Evolutionary conservation across 2,888 invertebrate genomes (phyloP), one percentile per base, ranked within the genome.

Genomic region (Aplocera efformata): DNA sequence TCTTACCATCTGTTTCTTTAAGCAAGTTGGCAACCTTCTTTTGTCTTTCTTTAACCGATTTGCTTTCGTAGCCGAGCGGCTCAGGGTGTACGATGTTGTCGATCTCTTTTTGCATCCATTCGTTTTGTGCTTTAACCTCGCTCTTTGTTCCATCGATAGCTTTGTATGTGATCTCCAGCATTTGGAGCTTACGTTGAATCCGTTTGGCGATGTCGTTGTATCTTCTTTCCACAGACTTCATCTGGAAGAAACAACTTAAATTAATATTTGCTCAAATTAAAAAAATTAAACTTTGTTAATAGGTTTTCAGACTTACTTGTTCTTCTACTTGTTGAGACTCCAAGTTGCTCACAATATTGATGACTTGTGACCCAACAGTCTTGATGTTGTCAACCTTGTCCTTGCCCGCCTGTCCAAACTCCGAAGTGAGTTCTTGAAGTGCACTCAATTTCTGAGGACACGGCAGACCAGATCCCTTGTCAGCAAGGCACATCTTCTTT

Each of bases 291-390:
- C 13, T 3, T 17, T 3, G 13, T 17, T 17, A 17, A 3, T 17
- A 3, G 13, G 13, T 17, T 17, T 17, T 5, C 13, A 17, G 13
- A 70, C 74, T 69, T 69, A 91, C 90, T 78, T 95, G 95, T 72
- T 97, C 97, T 69, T 96, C 96, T 1, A 97, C 93, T 83, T 97
- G 96, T 68, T 97, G 96, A 0, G 94, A 94, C 68, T 97, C 97
- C 51, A 96, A 84, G 72, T 96, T 96, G 72, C 94, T 96, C 7
- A 96, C 94, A 13, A 94, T 92, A 48, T 94, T 93, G 42, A 92
- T 92, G 5, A 96, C 94, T 69, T 92, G 90, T 1, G 90, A 88
- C 1, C 93, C 93, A 32, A 94, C 89, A 28, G 88, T 72, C 68
- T 94, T 94, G 0, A 95, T 90, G 45, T 92, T 91, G 25, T 92